These are phyloP conservation scores for Anguilla anguilla DNA, from an alignment of 2,797 vertebrate genomes.

Conservation along the genomic window DNA sequence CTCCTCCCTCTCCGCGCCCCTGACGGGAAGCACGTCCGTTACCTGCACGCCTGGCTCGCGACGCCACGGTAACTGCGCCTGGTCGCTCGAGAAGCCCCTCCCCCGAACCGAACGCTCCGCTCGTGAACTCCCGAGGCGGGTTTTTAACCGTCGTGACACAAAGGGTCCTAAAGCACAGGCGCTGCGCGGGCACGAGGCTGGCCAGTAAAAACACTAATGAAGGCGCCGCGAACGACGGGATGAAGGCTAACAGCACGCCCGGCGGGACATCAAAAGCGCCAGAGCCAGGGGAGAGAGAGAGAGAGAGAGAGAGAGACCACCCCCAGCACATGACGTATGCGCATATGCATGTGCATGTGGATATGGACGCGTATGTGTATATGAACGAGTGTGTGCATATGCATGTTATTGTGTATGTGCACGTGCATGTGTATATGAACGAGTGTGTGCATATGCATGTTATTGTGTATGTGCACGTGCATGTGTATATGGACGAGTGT, in stretches of 20 bases:
- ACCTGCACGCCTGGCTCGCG: constrained; percentile 45
- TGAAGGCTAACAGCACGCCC: not conserved
- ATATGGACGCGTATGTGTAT: no score
- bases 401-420: no score
- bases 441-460: no score
- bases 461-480: not conserved
- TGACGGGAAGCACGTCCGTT: not conserved
- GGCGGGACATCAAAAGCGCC: not conserved
- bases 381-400: not conserved
- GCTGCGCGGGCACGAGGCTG: constrained; percentile 56
- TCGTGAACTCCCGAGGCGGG: constrained; percentile 52
- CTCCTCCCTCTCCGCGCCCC: not conserved
- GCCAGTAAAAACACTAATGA: constrained; percentile 41
- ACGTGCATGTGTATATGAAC: no score
- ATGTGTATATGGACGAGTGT: no score
- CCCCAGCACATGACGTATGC: not conserved
- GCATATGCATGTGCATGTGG: no score
- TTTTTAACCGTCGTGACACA: constrained; percentile 56
- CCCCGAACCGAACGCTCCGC: constrained; percentile 41
- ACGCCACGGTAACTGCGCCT: constrained; percentile 39
- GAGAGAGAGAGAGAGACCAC: constrained; percentile 16
- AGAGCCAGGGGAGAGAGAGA: constrained; percentile 49
- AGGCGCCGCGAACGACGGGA: constrained; percentile 40
- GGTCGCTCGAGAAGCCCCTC: not conserved
- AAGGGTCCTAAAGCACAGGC: constrained; percentile 42